These are phyloP conservation scores for Brenthis hecate DNA, from an alignment of 2,888 invertebrate genomes.

Conservation along the genomic window DNA sequence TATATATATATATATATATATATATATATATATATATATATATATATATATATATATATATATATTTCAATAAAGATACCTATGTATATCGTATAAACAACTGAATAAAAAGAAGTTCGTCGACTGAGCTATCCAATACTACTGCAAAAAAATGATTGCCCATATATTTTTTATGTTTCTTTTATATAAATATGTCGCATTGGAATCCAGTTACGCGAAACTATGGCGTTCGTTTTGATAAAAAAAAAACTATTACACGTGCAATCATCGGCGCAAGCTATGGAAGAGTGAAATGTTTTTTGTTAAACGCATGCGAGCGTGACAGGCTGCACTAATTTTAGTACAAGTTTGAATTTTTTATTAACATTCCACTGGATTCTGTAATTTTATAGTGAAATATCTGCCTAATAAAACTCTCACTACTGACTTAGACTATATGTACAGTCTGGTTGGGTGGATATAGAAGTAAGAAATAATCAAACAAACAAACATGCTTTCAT, in stretches of 20 bases:
- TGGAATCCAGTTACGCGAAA: slow-evolving; percentile 24
- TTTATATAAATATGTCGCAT: slow-evolving; percentile 27
- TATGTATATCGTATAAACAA: not conserved
- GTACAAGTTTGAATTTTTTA: not conserved
- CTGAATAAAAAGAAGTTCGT: slow-evolving; percentile 9
- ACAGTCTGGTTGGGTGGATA: too few species aligned
- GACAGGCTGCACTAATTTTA: slow-evolving; percentile 2
- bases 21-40: too few species aligned
- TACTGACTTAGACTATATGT: too few species aligned
- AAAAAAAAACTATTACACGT: slow-evolving; percentile 29
- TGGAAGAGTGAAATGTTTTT: slow-evolving; percentile 8
- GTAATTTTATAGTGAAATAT: too few species aligned
- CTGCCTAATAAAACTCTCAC: too few species aligned
- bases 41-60: too few species aligned
- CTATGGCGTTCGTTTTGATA: slow-evolving; percentile 17
- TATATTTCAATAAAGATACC: not conserved
- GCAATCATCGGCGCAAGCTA: slow-evolving; percentile 17
- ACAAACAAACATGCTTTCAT: too few species aligned
- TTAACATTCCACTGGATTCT: not conserved
- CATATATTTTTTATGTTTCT: slow-evolving; percentile 20
- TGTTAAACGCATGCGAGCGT: slow-evolving; percentile 9
- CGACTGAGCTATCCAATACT: slow-evolving; percentile 9
- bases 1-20: too few species aligned
- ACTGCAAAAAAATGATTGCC: slow-evolving; percentile 11
- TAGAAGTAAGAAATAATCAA: too few species aligned